Evolutionary conservation across 2,113 vertebrate genomes (phyloP), one percentile per base, ranked within the genome.

Genomic region (Martes martes): DNA sequence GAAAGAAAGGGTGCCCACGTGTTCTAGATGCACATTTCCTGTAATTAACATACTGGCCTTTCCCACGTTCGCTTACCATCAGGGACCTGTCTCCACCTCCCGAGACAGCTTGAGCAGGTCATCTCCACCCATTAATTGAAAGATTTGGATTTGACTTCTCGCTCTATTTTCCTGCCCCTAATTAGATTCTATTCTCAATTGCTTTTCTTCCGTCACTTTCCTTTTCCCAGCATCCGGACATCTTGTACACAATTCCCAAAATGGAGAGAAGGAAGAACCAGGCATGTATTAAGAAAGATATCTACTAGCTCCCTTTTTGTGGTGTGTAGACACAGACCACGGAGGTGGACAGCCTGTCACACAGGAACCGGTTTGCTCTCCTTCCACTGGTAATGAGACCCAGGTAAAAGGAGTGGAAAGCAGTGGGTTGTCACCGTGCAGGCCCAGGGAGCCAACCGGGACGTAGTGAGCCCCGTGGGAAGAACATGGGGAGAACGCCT

Each of bases 341-440:
- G 11, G 63, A 80, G 39, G 59, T 6, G 8, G 26, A 24, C 21
- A 16, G 24, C 14, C 23, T 69, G 31, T 23, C 52, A 33, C 26
- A 13, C 50, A 16, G 0, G 33, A 63, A 39, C 0, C 0, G 2
- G 3, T 21, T 45, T 50, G 28, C 11, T 55, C 45, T 90, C 26
- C 10, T 23, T 78, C 6, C 31, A 24, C 39, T 33, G 24, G 31
- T 39, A 81, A n/a, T 33, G 59, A 86, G 81, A 45, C n/a, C n/a
- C 24, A 28, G 69, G 10, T 31, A 7, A 47, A 55, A 91, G n/a
- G 65, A 91, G 11, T 14, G 57, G 31, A 31, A 18, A 39, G 42
- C 55, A 16, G 39, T 0, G 1, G 2, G 18, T 0, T 19, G 50
- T 36, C 33, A 78, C 81, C 73, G 69, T 21, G 14, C 45, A 28